Base-by-base conservation (phyloP, 1,140 invertebrate species). In the Cydia pomonella region DNA sequence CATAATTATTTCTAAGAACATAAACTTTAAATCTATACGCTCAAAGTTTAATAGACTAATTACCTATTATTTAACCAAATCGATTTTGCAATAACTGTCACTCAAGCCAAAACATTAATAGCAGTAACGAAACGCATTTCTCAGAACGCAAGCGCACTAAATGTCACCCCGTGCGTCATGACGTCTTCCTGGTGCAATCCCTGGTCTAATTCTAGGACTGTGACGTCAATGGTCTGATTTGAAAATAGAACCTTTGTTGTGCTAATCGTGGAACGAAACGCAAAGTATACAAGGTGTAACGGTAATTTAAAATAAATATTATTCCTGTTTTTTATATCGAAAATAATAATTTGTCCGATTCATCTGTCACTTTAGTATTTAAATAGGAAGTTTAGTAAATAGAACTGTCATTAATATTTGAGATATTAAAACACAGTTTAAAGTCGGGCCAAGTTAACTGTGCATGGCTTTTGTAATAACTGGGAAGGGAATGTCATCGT, bases 151-250 rank as follows among this genome's bases (percentile, higher is more conserved):
- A 38, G 29, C 64, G 64, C 64, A 66, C 3, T 10, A 77, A 79
- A 79, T 79, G 77, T 79, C 77, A 79, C 73, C 4, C 5, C 50
- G 76, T 74, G 27, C 77, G 77, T 79, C 77, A 79, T 53, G 50
- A 29, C 59, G 27, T 33, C 75, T 79, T 79, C 77, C 77, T 79
- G 77, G 75, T 79, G 77, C 77, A 76, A 74, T 73, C 64, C 75
- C 77, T 74, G 72, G 69, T 75, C 77, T 79, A 79, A 74, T 21
- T 72, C 53, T 76, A 78, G 75, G 29, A 7, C 16, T 10, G 13
- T 71, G 75, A 79, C 77, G 77, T 79, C 77, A 79, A 76, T 76
- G 77, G 13, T 44, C 77, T 76, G 75, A 66, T 76, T 75, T 23
- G 16, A 33, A 18, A 69, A 69, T 69, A 69, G 64, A 69, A 69